Evolutionary conservation across 1,140 invertebrate species (phyloP), one percentile per base, ranked within the genome.

Genomic region (Polyergus mexicanus): DNA sequence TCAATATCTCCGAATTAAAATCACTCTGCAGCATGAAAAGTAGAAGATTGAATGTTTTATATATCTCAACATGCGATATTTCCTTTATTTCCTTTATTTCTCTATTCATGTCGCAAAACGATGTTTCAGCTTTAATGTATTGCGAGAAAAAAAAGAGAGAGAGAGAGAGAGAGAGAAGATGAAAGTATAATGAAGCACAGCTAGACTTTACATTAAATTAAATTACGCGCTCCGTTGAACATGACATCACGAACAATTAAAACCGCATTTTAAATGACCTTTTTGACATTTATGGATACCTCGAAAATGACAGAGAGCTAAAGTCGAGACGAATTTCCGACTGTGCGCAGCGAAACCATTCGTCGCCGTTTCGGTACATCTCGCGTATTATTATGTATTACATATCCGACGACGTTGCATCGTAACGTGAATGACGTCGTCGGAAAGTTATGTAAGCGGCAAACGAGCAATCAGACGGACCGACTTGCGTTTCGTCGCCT

Each of bases 381-480:
- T 2, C 22, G 25, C 41, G 51, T 47, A 25, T 51, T 25, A 7
- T 71, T 51, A 63, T 76, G 10, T 22, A 44, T 56, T 13, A 56
- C 2, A 22, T 62, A 16, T 68, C n/a, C 13, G 13, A 22, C 62
- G 25, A 56, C 74, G 25, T 28, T 32, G 32, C 63, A 65, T 41
- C 35, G 35, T 69, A 47, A 69, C 69, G 56, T 47, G 41, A 32
- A 63, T 84, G 80, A 84, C 80, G 71, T 75, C 69, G 41, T 62
- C 38, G 54, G 69, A 47, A 65, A 84, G 69, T 84, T 84, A 84
- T 84, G 69, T 75, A 84, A 84, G 80, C 19, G 28, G 35, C 28
- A 62, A 83, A 74, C 38, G 38, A 72, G 54, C 69, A 74, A 84
- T 84, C 69, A 84, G 80, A 75, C 80, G 71, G 71, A 65, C 54